Conservation (phyloP, 2,888 invertebrate species). For the Bursaphelenchus okinawaensis region DNA sequence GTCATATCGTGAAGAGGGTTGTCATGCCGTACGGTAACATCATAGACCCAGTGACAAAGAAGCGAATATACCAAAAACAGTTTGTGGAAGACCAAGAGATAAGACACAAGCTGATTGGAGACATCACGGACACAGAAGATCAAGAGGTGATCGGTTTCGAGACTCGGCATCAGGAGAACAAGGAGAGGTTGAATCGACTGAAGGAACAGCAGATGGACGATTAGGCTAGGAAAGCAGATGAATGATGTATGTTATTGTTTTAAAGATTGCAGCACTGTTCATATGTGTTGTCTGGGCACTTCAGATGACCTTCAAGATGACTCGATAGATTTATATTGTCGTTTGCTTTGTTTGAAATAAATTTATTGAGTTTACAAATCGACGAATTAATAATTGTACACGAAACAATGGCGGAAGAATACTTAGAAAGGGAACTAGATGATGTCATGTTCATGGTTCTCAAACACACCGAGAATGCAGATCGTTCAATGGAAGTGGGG, state of each 20-base stretch:
- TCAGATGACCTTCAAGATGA: too few species aligned
- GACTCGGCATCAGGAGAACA: not conserved
- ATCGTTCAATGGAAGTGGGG: not conserved
- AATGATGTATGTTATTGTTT: too few species aligned
- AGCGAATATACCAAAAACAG: slow-evolving; percentile 40
- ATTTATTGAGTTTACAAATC: slow-evolving; percentile 2
- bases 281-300: not conserved
- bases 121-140: slow-evolving; percentile 33
- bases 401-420: not conserved
- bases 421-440: not conserved
- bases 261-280: not conserved
- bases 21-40: slow-evolving; percentile 47
- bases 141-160: not conserved
- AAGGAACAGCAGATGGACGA: not conserved
- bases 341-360: not conserved
- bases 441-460: slow-evolving; percentile 1
- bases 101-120: slow-evolving; percentile 38
- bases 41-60: slow-evolving; percentile 47
- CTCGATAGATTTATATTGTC: too few species aligned
- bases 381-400: slow-evolving; percentile 10
- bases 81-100: slow-evolving; percentile 43
- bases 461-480: slow-evolving; percentile 11
- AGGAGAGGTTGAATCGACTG: not conserved
- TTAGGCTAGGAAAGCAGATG: too few species aligned
- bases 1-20: slow-evolving; percentile 40